Base-by-base conservation (phyloP, 2,888 invertebrate species). In the Lochmaea crataegi region DNA sequence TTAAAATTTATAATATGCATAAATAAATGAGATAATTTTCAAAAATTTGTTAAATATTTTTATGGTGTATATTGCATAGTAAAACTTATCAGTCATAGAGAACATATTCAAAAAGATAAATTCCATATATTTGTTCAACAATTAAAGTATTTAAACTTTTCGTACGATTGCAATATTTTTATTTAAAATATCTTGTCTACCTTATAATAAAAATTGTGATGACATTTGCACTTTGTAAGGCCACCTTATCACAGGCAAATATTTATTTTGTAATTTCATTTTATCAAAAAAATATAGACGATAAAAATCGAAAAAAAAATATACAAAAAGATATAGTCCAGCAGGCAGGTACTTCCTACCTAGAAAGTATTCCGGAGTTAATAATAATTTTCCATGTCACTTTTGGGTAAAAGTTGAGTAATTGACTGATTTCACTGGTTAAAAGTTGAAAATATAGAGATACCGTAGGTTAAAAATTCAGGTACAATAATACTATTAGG, bases 231-330 rank as follows among this genome's bases (percentile, higher is more conserved):
- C 63, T 65, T 58, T 51, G 48, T 70, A 75, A 76, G 74, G 73
- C 75, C 75, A 67, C 70, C 70, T 71, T 76, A 76, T 76, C 76
- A 76, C 76, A 76, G 76, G 76, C 61, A 72, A 75, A 63, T 71
- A 38, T 65, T 58, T n/a, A 56, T 64, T 41, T 68, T 53, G 42
- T 68, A 63, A n/a, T 42, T 32, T 72, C 16, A 60, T 48, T 18
- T 53, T 18, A 53, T 7, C 7, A 53, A 53, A 16, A 53, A 53
- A 16, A 18, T 16, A 53, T 2, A 45, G 0, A 42, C 10, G 26
- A 32, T 5, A 32, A 14, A 32, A 51, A 65, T 18, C 26, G n/a
- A 16, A 65, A 18, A 26, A 48, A 26, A 26, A 16, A 60, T 32
- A n/a, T 14, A 14, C 32, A 60, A 60, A 26, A 32, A 18, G 26